Evolutionary conservation across 37 sponge, comb jelly and placozoan genomes (phyloP).

Genomic region (Amphimedon queenslandica): DNA sequence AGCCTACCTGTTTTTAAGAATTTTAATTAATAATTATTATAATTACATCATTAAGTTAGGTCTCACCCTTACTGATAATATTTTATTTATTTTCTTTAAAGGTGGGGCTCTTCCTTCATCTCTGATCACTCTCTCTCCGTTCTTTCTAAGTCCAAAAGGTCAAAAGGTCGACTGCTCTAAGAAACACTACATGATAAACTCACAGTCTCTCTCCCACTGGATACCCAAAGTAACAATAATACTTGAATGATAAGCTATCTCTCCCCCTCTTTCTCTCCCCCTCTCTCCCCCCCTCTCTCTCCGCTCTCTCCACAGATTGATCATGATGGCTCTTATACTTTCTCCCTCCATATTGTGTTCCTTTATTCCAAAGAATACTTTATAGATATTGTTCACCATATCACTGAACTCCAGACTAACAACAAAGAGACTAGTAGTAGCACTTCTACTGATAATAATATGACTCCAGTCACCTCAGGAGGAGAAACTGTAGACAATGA

Average conservation of each 20-base stretch:
- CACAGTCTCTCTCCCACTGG: background rate
- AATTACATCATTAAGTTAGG: conserved; percentile 14
- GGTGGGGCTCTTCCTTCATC: background rate
- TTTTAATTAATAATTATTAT: no score
- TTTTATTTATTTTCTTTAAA: background rate
- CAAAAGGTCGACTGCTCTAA: background rate
- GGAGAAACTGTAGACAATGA: background rate
- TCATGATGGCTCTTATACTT: background rate
- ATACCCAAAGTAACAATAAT: background rate
- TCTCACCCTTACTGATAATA: background rate
- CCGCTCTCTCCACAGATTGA: background rate
- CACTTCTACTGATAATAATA: background rate
- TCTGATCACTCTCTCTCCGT: background rate
- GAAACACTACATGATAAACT: background rate
- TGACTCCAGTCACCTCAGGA: background rate
- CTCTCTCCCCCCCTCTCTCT: no score
- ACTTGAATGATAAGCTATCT: no score
- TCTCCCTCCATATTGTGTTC: background rate
- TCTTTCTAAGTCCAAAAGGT: background rate
- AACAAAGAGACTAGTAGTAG: background rate
- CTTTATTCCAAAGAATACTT: background rate
- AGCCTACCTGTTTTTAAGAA: no score
- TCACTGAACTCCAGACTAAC: background rate
- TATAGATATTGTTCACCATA: background rate
- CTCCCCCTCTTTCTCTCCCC: no score